Conservation (phyloP, 2,888 invertebrate species). For the Corbicula japonica region DNA sequence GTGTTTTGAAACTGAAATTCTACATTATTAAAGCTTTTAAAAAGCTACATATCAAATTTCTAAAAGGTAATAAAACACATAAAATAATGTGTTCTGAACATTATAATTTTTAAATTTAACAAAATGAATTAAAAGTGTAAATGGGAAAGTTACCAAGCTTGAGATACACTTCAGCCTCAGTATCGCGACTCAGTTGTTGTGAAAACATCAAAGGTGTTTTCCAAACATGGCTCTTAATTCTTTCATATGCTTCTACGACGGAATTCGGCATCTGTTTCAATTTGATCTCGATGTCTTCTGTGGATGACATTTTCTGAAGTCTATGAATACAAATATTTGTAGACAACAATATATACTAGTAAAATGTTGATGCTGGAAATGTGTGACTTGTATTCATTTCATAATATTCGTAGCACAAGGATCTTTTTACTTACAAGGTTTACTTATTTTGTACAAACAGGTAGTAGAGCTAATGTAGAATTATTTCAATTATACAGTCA, state of each 20-base stretch:
- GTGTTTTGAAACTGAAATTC: not conserved
- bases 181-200: conserved; percentile 53
- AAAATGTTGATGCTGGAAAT: too few species aligned
- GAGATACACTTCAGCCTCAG: conserved; percentile 61
- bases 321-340: too few species aligned
- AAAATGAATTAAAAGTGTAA: not conserved
- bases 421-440: too few species aligned
- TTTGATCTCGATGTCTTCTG: not conserved
- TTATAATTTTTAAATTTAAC: not conserved
- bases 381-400: too few species aligned
- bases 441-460: too few species aligned
- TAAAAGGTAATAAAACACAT: not conserved
- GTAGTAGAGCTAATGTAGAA: too few species aligned
- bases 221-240: conserved; percentile 59
- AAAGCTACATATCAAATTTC: not conserved
- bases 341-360: too few species aligned
- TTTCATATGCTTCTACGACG: conserved; percentile 60
- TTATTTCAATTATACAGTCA: too few species aligned
- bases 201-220: conserved; percentile 73
- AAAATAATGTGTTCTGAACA: not conserved
- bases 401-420: too few species aligned
- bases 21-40: not conserved
- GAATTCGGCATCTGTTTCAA: conserved; percentile 29
- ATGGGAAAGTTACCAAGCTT: conserved; percentile 69
- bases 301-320: too few species aligned